Base-by-base conservation (phyloP, 2,888 invertebrate genomes). In the Napeogenes sylphis region DNA sequence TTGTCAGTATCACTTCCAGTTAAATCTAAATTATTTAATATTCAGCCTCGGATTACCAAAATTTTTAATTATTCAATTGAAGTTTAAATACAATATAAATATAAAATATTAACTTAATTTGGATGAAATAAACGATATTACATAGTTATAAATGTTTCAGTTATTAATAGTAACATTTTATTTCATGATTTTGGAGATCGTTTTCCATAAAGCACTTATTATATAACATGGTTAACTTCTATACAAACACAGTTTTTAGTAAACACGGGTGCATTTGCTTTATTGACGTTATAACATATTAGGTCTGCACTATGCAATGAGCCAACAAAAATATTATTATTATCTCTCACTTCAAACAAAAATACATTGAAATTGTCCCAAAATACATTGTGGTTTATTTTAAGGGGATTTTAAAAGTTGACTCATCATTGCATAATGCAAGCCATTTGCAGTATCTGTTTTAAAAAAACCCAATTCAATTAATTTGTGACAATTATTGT, bases 1-100 rank as follows among this genome's bases (percentile, higher is more conserved):
- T 35, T 35, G 35, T 51, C 51, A 51, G 51, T 51, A 51, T 51
- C 51, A 30, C n/a, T 51, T 30, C 51, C 51, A 51, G 51, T 51
- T 51, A 51, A 6, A 42, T 10, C 42, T 42, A 42, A 42, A 42
- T 38, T 38, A 38, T 8, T 38, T 38, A 21, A 35, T 42, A 42
- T 42, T 42, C 42, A 42, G 42, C 42, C 42, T 42, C 42, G 12
- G 42, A 42, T 42, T 42, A 42, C 42, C 42, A 42, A 42, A 42
- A 42, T 10, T 10, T 10, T 10, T 42, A 10, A 35, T 35, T 35
- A 35, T 35, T 35, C 21, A 21, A 35, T 5, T 35, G 35, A 5
- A 4, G 6, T 42, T 10, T 6, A 6, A 42, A 10, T 42, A 3
- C 10, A 42, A 12, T 42, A 42, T 42, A 42, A 42, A 42, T 42